Evolutionary conservation across 2,113 vertebrate genomes (phyloP).

Genomic region (Baryphthengus martii): DNA sequence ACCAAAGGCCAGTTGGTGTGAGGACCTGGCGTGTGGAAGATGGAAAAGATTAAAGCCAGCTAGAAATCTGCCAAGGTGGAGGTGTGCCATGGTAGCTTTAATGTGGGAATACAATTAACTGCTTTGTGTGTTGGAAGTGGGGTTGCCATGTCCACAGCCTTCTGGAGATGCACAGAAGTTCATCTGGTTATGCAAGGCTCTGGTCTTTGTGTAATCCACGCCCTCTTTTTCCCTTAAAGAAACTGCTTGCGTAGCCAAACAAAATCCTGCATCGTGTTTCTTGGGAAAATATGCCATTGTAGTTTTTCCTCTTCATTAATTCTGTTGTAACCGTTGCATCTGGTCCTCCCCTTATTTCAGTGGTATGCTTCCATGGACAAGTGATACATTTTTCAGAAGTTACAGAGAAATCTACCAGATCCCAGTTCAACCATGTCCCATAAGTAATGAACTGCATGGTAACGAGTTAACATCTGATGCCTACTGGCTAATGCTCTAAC

Average conservation of each 20-base stretch:
- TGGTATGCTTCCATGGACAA: background rate
- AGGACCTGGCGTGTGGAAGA: background rate
- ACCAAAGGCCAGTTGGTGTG: background rate
- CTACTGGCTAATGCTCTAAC: background rate
- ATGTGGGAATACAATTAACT: background rate
- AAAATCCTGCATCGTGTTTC: background rate
- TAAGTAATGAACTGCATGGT: background rate
- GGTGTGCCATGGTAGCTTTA: slow-evolving; percentile 3
- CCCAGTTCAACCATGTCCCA: background rate
- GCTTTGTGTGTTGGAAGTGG: background rate
- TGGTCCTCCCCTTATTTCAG: background rate
- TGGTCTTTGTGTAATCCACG: background rate
- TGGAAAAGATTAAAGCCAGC: slow-evolving; percentile 6
- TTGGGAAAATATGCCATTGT: background rate
- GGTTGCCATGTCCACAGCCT: background rate
- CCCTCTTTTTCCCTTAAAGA: background rate
- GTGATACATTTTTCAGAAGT: background rate
- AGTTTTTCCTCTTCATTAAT: background rate
- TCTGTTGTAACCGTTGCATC: background rate
- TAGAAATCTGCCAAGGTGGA: slow-evolving; percentile 43
- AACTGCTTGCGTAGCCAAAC: background rate
- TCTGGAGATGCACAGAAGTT: background rate
- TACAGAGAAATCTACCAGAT: background rate
- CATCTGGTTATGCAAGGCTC: background rate
- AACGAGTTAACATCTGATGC: background rate